phyloP scores from a whole-genome alignment of 1,140 invertebrate genomes.

The Aphelinus certus region DNA sequence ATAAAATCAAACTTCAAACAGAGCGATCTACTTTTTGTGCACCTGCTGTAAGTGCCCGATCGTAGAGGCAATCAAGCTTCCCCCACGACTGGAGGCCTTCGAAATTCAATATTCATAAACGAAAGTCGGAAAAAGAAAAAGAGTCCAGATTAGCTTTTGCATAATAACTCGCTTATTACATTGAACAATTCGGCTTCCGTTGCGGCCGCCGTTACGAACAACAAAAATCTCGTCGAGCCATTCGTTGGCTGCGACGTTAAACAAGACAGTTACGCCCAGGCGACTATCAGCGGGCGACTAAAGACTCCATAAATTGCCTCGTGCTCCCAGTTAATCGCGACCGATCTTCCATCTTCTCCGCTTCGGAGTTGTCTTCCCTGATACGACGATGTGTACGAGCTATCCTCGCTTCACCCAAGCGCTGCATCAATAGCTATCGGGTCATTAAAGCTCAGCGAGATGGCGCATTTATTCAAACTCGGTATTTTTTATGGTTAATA shows the following conservation, averaged over 20 bases:
- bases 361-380: not conserved
- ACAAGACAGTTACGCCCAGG: conserved; percentile 28
- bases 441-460: no score
- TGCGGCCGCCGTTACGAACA: not conserved
- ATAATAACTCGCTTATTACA: conserved; percentile 13
- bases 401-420: not conserved
- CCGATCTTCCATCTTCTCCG: conserved; percentile 13
- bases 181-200: not conserved
- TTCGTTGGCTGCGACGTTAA: conserved; percentile 17
- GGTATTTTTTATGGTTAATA: conserved; percentile 21
- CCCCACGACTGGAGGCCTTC: no score
- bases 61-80: no score
- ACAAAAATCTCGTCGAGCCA: not conserved
- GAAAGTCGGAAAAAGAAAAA: not conserved
- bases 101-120: conserved; percentile 11
- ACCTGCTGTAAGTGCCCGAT: no score
- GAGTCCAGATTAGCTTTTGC: not conserved
- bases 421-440: conserved; percentile 2
- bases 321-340: conserved; percentile 23
- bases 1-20: no score
- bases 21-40: no score
- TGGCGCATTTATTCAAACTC: no score
- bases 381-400: not conserved
- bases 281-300: conserved; percentile 20
- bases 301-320: conserved; percentile 31